phyloP scores from a whole-genome alignment of 2,888 invertebrate genomes.

The Papilio protenor region DNA sequence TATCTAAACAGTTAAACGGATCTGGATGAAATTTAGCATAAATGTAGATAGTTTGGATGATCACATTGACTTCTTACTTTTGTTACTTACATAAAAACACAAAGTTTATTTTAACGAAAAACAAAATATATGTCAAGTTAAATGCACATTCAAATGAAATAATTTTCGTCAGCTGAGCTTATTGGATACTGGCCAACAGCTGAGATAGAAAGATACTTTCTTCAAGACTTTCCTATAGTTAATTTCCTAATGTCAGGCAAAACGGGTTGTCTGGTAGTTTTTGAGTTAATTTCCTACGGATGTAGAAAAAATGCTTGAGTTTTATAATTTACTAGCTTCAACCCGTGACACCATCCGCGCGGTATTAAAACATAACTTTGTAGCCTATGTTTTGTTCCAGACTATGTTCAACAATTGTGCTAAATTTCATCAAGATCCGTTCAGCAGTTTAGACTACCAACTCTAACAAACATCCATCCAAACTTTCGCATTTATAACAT shows the following conservation, averaged over 20 bases:
- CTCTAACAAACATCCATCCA: no score
- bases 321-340: not conserved
- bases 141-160: not conserved
- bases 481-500: no score
- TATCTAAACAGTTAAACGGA: no score
- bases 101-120: not conserved
- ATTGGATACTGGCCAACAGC: slow-evolving; percentile 14
- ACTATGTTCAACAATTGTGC: no score
- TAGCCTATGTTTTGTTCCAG: no score
- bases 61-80: no score
- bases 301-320: not conserved
- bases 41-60: no score
- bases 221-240: not conserved
- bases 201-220: slow-evolving; percentile 3
- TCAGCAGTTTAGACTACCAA: no score
- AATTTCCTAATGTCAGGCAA: not conserved
- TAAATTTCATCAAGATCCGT: no score
- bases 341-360: no score
- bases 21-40: no score
- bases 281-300: not conserved
- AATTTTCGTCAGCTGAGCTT: slow-evolving; percentile 14
- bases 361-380: no score
- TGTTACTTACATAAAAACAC: not conserved
- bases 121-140: not conserved
- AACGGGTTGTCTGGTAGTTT: not conserved